Evolutionary conservation across 1,140 invertebrate genomes (phyloP), one percentile per base, ranked within the genome.

Genomic region (Triops cancriformis): DNA sequence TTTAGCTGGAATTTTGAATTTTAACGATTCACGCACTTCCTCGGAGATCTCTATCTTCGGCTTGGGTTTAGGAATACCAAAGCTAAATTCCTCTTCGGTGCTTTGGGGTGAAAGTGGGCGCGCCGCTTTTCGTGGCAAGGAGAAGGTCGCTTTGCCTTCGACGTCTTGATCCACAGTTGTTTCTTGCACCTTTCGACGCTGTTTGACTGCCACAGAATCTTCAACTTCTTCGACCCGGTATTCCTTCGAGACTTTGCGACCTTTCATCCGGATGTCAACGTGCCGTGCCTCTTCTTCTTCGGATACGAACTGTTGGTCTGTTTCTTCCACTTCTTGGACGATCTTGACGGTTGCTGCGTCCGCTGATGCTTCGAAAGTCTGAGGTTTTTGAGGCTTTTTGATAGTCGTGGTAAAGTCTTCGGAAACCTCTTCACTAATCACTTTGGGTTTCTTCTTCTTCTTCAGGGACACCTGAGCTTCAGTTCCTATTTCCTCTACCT

Each of bases 281-380:
- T 37, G 72, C 28, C 79, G 45, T 23, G 89, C 92, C 2, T 93
- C 91, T 80, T 88, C 89, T 85, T 92, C 90, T 1, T 88, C 87
- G 84, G 92, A 90, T 1, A 89, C 89, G 42, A 90, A 86, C 85
- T 93, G 91, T 45, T 89, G 88, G 80, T 91, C 82, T 37, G 83
- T 83, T 80, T 85, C 80, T 42, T 75, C 83, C 0, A 73, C 5
- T 41, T 75, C 9, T 74, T 37, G 73, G 3, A 23, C n/a, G 64
- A 76, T 76, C 23, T 45, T 45, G n/a, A 75, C 26, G 0, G 28
- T 42, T 3, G 41, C 14, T 26, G 74, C 74, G n/a, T 75, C 74
- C 23, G 27, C 74, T 5, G 74, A n/a, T 42, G 73, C 28, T 23
- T 41, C 23, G 43, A 76, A 12, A 6, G 18, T 79, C 80, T 12